Evolutionary conservation across 2,797 vertebrate genomes (phyloP), one percentile per base, ranked within the genome.

Genomic region (Eurystomus glaucurus): DNA sequence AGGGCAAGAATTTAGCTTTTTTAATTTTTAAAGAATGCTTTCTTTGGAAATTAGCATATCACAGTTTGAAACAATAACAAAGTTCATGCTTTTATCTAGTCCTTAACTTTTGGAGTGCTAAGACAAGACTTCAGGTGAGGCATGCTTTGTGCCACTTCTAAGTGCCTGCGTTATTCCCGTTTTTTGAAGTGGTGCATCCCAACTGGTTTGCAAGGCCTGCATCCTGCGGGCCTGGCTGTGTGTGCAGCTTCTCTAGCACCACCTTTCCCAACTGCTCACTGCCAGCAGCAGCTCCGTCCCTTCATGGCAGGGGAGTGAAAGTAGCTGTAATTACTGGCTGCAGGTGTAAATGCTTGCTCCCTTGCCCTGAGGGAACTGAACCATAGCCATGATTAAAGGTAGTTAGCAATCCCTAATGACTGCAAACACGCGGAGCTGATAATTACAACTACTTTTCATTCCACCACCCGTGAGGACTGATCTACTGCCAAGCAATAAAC

Each of bases 381-480:
- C 93, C 86, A 0, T 2, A 61, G 74, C 92, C 92, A 12, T 92
- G 94, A 96, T 97, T 96, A 96, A 96, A 97, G 95, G 92, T 94
- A 80, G 88, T 94, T 96, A 91, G 84, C 84, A 50, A 89, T 96
- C 96, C 92, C 96, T 95, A 90, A 96, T 92, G 94, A 91, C 94
- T 77, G 79, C 95, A 85, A 89, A 79, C 92, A 97, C 10, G 96
- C 5, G 18, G 93, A 93, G 93, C 61, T 91, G 92, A 76, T 97
- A 97, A 97, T 97, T 97, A 85, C 94, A 9, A 48, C 92, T 52
- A 93, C 95, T 96, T 96, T 85, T 97, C 92, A 96, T 96, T 95
- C 92, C 31, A 4, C 88, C 95, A 41, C 88, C 86, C 62, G 1
- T 22, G 94, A 97, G 92, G 77, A 87, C 77, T 95, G 93, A 97